Evolutionary conservation across 1,140 invertebrate species (phyloP), one percentile per base, ranked within the genome.

Genomic region (Caenorhabditis briggsae): DNA sequence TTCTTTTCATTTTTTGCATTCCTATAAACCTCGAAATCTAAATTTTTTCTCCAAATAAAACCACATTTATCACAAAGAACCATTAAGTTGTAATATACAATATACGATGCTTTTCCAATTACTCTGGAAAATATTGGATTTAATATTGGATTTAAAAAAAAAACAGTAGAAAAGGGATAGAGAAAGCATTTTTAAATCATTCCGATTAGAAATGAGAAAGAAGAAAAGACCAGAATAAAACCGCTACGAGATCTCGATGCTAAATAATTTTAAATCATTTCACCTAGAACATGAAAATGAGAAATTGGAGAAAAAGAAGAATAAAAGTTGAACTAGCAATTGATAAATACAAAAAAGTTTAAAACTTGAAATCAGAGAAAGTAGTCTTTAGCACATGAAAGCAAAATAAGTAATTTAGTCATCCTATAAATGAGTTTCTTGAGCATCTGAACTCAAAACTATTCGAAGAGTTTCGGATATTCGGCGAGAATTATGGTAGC

Each of bases 401-500:
- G 14, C 5, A 70, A 43, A 46, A 82, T 12, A 50, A 2, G 23
- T 43, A 9, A 14, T 12, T 25, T 56, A 41, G 16, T 18, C 41
- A 59, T 23, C 16, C 82, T 87, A 92, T 33, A 92, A 87, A 87
- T 92, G 91, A 59, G 91, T 92, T 85, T 92, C 91, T 84, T 92
- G 90, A 33, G 89, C 86, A 83, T 92, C 91, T 25, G 82, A 88
- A 82, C 86, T 87, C 50, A 92, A 85, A 43, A 92, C 91, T 82
- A 92, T 92, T 25, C 91, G 89, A 53, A 92, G 88, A 23, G 91
- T 92, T 85, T 92, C 91, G 64, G 90, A 91, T 74, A 92, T 92
- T 82, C 91, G 89, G 33, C 91, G 90, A 53, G 90, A 58, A 46
- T 25, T 85, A 33, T 82, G 86, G 16, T 87, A 74, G 14, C 74